Percentiles rank a stretch among this genome's conserved stretches.
phyloP scores from a whole-genome alignment of 64 coral and sea anemone genomes.

The Platygyra sinensis region DNA sequence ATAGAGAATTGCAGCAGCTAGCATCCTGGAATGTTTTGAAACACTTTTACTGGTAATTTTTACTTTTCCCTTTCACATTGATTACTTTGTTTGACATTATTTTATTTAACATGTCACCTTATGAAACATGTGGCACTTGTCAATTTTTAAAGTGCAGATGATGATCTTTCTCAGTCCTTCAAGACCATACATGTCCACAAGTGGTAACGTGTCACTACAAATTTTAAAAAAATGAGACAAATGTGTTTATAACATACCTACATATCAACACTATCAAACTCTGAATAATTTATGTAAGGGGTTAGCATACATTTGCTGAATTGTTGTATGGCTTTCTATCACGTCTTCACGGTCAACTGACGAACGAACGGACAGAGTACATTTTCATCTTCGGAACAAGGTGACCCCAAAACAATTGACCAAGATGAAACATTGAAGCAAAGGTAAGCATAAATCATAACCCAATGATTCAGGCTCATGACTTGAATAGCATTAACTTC shows the following conservation, averaged over 20 bases:
- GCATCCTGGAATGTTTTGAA: neutral
- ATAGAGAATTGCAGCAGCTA: too few relatives aligned
- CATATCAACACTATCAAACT: too few relatives aligned
- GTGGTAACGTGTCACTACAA: conserved; percentile 68
- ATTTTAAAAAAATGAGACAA: neutral
- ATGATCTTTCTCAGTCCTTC: conserved; percentile 83
- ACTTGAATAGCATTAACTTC: too few relatives aligned
- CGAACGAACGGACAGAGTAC: too few relatives aligned
- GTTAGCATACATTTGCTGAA: neutral
- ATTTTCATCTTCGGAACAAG: too few relatives aligned
- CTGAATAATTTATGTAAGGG: too few relatives aligned
- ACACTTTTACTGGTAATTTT: neutral
- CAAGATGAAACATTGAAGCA: too few relatives aligned
- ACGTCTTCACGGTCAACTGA: too few relatives aligned
- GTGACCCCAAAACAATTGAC: too few relatives aligned
- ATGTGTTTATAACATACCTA: neutral
- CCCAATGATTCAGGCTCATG: too few relatives aligned
- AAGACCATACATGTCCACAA: conserved; percentile 86
- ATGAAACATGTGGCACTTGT: conserved; percentile 89
- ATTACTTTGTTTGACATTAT: neutral
- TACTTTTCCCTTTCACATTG: neutral
- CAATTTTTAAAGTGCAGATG: conserved; percentile 59
- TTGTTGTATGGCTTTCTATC: too few relatives aligned
- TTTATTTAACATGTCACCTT: conserved; percentile 52
- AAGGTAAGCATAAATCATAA: too few relatives aligned